A percentile compares a stretch with the other conserved stretches of the same genome.
phyloP scores from a whole-genome alignment of 1,140 invertebrate genomes.

The Zaprionus davidi region DNA sequence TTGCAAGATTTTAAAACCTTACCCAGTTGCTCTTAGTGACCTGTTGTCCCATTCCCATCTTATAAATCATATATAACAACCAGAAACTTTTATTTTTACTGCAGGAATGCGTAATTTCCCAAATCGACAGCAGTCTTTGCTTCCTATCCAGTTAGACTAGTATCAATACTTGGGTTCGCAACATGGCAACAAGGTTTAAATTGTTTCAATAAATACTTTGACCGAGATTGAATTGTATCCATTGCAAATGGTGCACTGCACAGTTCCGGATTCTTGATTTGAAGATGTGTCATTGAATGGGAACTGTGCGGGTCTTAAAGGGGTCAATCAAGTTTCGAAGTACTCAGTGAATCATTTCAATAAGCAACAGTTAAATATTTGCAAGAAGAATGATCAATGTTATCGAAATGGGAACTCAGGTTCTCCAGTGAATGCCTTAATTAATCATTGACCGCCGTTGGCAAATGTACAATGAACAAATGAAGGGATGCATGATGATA shows the following conservation, averaged over 20 bases:
- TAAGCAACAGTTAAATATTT: too few species aligned
- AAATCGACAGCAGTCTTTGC: background rate
- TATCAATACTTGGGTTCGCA: background rate
- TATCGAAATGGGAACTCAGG: too few species aligned
- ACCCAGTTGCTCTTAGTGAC: background rate
- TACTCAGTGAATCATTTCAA: too few species aligned
- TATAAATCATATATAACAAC: slow-evolving; percentile 8
- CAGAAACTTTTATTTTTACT: slow-evolving; percentile 15
- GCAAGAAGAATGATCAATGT: too few species aligned
- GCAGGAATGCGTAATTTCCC: background rate
- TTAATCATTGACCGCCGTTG: too few species aligned
- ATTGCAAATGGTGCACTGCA: background rate
- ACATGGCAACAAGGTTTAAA: background rate
- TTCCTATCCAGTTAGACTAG: slow-evolving; percentile 3
- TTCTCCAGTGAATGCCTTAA: too few species aligned
- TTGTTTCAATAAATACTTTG: too few species aligned
- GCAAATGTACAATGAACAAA: too few species aligned
- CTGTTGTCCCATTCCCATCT: slow-evolving; percentile 1
- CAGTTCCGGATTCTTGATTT: background rate
- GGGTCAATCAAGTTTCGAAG: too few species aligned
- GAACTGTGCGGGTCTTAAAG: too few species aligned
- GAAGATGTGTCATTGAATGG: background rate
- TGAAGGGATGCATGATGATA: too few species aligned
- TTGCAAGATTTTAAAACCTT: slow-evolving; percentile 8
- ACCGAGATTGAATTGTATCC: slow-evolving; percentile 2